Base-by-base conservation (phyloP, 2,113 vertebrate species). In the Phalacrocorax aristotelis region DNA sequence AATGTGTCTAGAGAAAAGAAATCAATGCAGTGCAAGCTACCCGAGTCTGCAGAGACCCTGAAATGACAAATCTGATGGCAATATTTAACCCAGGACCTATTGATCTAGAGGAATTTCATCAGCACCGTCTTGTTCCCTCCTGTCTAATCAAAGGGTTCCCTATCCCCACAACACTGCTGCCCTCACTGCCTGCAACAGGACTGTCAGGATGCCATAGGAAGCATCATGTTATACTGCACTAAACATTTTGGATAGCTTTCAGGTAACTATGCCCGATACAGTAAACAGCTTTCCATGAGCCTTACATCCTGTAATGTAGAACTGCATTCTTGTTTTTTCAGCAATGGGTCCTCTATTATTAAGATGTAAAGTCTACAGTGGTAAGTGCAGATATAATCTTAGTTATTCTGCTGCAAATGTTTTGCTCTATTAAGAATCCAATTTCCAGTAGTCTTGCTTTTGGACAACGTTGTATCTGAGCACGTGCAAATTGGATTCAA, bases 71-170 rank as follows among this genome's bases (percentile, higher is more conserved):
- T 87, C 54, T 81, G 64, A 49, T 32, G 72, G 72, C 75, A 83
- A 32, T 65, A 88, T 79, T 96, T 95, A 91, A 85, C 74, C 30
- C 75, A 83, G 23, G 40, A 87, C 82, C 46, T 93, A 85, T 90
- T 83, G 92, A 95, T 89, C 54, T 65, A 42, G 32, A 69, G 62
- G 40, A 76, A 88, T 93, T 89, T 91, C 78, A 95, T 80, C 62
- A 91, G 54, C 29, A 81, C 51, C 36, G 42, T 25, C 66, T 54
- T 51, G 13, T 61, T 90, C 34, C 40, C 46, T 92, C 52, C 11
- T 65, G 48, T 79, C 44, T 82, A 57, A 78, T 71, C 57, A 38
- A 72, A 65, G 32, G 0, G 2, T 14, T 74, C 38, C 58, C 55
- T 48, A 9, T 6, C 7, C n/a, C 20, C 30, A 46, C 19, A 32